Base-by-base conservation (phyloP, 2,113 vertebrate species). In the Odocoileus virginianus region DNA sequence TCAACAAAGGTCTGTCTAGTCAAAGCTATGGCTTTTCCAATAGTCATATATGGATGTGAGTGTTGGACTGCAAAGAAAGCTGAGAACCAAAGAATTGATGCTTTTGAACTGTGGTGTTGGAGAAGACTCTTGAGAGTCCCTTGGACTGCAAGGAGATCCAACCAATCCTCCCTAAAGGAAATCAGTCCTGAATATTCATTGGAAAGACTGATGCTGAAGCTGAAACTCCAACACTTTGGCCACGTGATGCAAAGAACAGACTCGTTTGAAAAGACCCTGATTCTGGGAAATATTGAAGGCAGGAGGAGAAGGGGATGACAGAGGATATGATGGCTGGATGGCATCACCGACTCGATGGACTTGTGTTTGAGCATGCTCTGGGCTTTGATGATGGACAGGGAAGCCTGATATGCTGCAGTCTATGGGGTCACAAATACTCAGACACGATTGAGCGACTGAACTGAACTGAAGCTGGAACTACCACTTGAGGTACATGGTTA, bases 321-420 rank as follows among this genome's bases (percentile, higher is more conserved):
- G 64, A 71, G 64, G 9, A 67, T n/a, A 10, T 4, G 17, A 36
- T 67, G 33, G 17, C 19, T 71, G 64, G 17, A 71, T 36, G 64
- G 8, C 64, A 71, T 71, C 64, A 71, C 8, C 0, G 0, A 11
- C n/a, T 71, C 2, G 2, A 21, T 36, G 64, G 33, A 10, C 8
- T 36, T 12, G 19, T 0, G 0, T 36, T 36, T 71, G 64, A 71
- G 64, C 64, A 71, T 71, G 8, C 64, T 71, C n/a, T 71, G n/a
- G 64, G 8, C 21, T 71, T 71, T 71, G n/a, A 71, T 21, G n/a
- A 36, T 71, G 4, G 4, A 3, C 64, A 36, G 9, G 19, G n/a
- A 71, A 36, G 19, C n/a, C n/a, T 71, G 64, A 19, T 2, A 0
- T 71, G 4, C n/a, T 71, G n/a, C 16, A 36, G n/a, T 36, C n/a